Percentiles rank a stretch among this genome's conserved stretches.
These are phyloP conservation scores for Dolichotis patagonum DNA, from an alignment of 2,113 vertebrate species.

Conservation along the genomic window DNA sequence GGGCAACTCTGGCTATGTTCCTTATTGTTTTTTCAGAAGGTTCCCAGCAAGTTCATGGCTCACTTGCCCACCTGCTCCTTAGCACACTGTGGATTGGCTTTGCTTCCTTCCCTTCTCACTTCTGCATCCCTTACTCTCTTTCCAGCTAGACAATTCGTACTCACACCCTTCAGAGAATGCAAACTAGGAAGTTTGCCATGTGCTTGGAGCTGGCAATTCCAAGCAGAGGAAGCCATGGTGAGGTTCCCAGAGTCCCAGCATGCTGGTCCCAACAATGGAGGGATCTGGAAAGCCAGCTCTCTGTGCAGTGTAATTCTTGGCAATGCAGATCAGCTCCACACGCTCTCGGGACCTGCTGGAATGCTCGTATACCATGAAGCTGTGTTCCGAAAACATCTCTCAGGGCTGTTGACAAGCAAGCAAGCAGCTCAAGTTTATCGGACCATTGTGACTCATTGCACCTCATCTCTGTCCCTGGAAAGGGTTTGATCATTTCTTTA, in stretches of 20 bases:
- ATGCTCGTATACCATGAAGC: background rate
- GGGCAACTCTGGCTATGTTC: background rate
- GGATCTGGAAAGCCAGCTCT: conserved; percentile 5
- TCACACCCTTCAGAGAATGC: background rate
- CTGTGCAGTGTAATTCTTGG: background rate
- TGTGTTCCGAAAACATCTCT: conserved; percentile 53
- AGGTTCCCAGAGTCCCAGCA: conserved; percentile 46
- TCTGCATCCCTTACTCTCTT: background rate
- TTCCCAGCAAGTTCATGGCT: background rate
- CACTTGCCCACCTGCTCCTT: background rate
- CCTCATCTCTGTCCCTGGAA: conserved; percentile 19
- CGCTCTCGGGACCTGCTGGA: background rate
- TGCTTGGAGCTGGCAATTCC: background rate
- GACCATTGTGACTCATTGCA: background rate
- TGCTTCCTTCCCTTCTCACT: background rate
- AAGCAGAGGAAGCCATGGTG: background rate
- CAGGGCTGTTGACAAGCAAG: background rate
- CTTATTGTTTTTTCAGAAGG: background rate
- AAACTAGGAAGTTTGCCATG: background rate
- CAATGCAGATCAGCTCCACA: background rate
- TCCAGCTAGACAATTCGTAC: background rate
- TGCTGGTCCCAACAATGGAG: background rate
- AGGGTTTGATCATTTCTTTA: background rate
- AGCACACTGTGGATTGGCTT: background rate
- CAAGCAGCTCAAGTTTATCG: conserved; percentile 10